Evolutionary conservation across 2,797 vertebrate species (phyloP).

Genomic region (Ctenochaetus hawaiiensis): DNA sequence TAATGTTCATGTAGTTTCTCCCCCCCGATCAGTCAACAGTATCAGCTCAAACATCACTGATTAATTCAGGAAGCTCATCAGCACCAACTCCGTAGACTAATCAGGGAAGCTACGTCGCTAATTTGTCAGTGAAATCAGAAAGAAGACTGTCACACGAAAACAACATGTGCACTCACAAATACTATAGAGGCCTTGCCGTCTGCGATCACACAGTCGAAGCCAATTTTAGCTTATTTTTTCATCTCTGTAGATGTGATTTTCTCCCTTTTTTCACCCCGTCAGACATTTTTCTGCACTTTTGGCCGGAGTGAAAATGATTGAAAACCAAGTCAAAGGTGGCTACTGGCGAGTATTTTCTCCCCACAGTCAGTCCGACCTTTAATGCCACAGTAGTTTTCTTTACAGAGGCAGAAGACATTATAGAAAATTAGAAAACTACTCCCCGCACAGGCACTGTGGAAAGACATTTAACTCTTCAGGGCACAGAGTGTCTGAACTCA

Average conservation of each 20-base stretch:
- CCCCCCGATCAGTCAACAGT: constrained; percentile 3
- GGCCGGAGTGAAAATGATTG: constrained; percentile 25
- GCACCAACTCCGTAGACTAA: constrained; percentile 3
- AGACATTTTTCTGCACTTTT: constrained; percentile 17
- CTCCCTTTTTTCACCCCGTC: constrained; percentile 10
- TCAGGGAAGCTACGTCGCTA: constrained; percentile 21
- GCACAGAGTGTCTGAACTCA: neutral
- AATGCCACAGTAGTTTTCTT: constrained; percentile 4
- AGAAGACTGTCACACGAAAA: neutral
- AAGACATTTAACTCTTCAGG: neutral
- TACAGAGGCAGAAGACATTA: neutral
- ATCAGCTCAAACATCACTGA: constrained; percentile 20
- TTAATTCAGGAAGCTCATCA: constrained; percentile 54
- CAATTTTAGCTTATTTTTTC: neutral
- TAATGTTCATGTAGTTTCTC: neutral
- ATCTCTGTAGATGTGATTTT: constrained; percentile 14
- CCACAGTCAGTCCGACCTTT: constrained; percentile 6
- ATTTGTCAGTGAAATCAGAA: constrained; percentile 1
- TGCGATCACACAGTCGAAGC: constrained; percentile 4
- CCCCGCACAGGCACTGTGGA: neutral
- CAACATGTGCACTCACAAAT: neutral
- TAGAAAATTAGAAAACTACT: neutral
- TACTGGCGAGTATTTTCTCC: neutral
- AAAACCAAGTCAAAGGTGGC: constrained; percentile 26
- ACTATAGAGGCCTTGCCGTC: neutral